Percentiles rank a stretch among this genome's conserved stretches.
These are phyloP conservation scores for Cyclopterus lumpus DNA, from an alignment of 2,797 vertebrate genomes.

Conservation along the genomic window DNA sequence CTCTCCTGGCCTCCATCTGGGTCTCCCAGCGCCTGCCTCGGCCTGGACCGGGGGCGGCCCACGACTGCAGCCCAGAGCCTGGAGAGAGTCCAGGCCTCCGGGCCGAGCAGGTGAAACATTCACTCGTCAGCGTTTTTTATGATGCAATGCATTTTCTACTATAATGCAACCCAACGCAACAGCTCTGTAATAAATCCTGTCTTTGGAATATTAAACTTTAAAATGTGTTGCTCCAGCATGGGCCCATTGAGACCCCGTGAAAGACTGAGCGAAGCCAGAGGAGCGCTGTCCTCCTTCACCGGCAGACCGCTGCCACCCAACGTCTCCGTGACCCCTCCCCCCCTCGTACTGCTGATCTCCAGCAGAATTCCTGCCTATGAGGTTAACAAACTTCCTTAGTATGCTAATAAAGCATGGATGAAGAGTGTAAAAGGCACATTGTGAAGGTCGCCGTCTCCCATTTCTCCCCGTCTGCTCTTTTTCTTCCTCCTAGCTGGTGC, in stretches of 20 bases:
- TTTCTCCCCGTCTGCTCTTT: neutral
- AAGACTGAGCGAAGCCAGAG: constrained; percentile 23
- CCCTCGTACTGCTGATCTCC: constrained; percentile 85
- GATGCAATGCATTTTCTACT: too few species aligned
- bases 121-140: neutral
- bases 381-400: constrained; percentile 81
- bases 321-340: neutral
- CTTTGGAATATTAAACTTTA: neutral
- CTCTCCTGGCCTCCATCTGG: constrained; percentile 41
- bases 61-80: neutral
- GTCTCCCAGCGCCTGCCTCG: constrained; percentile 19
- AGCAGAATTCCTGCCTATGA: constrained; percentile 88
- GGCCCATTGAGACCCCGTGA: too few species aligned
- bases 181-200: neutral
- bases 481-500: constrained; percentile 80
- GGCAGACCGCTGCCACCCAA: constrained; percentile 1
- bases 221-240: neutral
- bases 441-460: neutral
- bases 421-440: neutral
- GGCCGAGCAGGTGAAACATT: constrained; percentile 48
- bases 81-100: constrained; percentile 18
- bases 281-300: constrained; percentile 34
- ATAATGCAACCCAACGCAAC: neutral
- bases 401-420: too few species aligned
- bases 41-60: constrained; percentile 8